Evolutionary conservation across 2,113 vertebrate species (phyloP).

Genomic region (Sinocyclocheilus maitianheensis): DNA sequence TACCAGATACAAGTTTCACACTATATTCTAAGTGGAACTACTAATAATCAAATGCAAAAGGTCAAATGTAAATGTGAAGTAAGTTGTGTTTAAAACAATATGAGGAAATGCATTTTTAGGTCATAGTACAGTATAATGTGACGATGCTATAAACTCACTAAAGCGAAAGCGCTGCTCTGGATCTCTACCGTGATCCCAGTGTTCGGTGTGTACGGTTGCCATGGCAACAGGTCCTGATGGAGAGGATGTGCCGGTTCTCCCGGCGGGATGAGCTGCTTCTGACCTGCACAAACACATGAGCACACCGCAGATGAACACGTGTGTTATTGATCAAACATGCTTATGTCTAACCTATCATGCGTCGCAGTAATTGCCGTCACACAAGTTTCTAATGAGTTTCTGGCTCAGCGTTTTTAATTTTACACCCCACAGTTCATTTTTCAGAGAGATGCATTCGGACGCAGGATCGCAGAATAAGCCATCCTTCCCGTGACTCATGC

Average conservation of each 20-base stretch:
- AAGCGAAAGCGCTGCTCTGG: not conserved
- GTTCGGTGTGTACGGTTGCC: constrained; percentile 62
- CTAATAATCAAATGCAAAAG: not conserved
- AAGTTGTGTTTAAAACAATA: not conserved
- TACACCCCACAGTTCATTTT: not conserved
- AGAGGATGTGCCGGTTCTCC: too few relatives aligned
- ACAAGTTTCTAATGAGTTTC: not conserved
- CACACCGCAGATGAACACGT: not conserved
- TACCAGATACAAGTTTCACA: too few relatives aligned
- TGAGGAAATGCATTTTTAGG: not conserved
- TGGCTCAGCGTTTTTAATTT: too few relatives aligned
- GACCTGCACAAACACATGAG: not conserved
- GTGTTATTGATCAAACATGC: not conserved
- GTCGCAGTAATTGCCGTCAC: too few relatives aligned
- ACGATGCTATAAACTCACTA: constrained; percentile 8
- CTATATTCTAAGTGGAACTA: not conserved
- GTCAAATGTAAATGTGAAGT: not conserved
- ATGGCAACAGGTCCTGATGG: constrained; percentile 75
- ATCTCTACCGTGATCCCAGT: constrained; percentile 41
- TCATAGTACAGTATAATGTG: too few relatives aligned
- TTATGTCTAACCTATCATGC: not conserved
- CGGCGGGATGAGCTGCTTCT: not conserved
- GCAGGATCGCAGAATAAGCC: not conserved
- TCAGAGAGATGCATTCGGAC: too few relatives aligned
- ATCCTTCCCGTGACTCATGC: constrained; percentile 27